Base-by-base conservation (phyloP, 2,113 vertebrate species). In the Silurus meridionalis region DNA sequence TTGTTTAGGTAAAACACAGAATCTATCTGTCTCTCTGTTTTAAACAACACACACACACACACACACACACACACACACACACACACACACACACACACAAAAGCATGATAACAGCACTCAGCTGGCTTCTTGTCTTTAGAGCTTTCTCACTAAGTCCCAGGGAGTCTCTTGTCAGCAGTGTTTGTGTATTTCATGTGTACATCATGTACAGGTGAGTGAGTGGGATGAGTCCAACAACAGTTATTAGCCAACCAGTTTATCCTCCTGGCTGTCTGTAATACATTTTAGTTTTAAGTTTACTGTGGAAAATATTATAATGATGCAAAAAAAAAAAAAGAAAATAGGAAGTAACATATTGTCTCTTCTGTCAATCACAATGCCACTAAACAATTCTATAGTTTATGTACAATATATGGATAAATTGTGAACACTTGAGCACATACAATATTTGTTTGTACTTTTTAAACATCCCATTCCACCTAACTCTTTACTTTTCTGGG, bases 1-100 rank as follows among this genome's bases (percentile, higher is more conserved):
- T 48, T 79, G 60, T 83, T 83, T 83, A 77, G 74, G 61, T 87
- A 69, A 25, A 79, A 78, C 81, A 61, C 48, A 52, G 57, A 82
- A 57, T 78, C 48, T 60, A 15, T 79, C 74, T 79, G 23, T 85
- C 74, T 77, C 37, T 84, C 10, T 77, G 53, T 58, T 37, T 61
- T 11, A 37, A 3, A 37, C 28, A 37, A 37, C 17, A 21, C 61
- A 21, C 61, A 64, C 61, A 23, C 61, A 19, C 61, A 19, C 61
- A 64, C 61, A 55, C 74, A 53, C 74, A 46, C 69, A 72, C 69
- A 72, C 37, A 48, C 37, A 48, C 69, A 46, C 69, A 53, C 69
- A 74, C 46, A 74, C 82, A 67, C n/a, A 19, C 82, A 55, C 64
- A 69, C 66, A 57, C 82, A 69, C 23, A 60, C n/a, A 74, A 19